A percentile compares a stretch with the other conserved stretches of the same genome.
These are phyloP conservation scores for Agrochola lota DNA, from an alignment of 2,888 invertebrate genomes.

Conservation along the genomic window DNA sequence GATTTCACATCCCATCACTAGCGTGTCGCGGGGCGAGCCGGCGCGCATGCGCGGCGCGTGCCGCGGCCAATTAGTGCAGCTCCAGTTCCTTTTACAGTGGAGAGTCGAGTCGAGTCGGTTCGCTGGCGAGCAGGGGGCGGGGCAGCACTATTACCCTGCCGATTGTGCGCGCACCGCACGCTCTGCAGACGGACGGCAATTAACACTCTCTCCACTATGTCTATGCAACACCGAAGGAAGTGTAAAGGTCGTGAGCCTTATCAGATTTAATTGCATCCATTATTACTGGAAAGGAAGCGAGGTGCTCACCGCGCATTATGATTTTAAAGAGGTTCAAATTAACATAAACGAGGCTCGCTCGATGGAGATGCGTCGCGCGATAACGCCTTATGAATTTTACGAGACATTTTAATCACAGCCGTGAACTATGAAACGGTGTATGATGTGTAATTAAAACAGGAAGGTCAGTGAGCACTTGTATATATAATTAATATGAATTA, in stretches of 20 bases:
- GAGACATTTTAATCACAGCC: conserved; percentile 88
- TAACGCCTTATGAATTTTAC: conserved; percentile 84
- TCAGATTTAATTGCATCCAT: conserved; percentile 88
- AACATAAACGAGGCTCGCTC: conserved; percentile 82
- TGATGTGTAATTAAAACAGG: conserved; percentile 86
- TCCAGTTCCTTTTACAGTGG: conserved; percentile 88
- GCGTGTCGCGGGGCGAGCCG: conserved; percentile 81
- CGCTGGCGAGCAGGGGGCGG: conserved; percentile 80
- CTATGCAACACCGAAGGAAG: conserved; percentile 80
- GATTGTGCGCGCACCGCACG: conserved; percentile 73
- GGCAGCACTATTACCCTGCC: conserved; percentile 77
- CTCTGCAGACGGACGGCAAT: conserved; percentile 72
- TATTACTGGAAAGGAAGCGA: conserved; percentile 84
- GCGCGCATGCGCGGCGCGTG: conserved; percentile 87
- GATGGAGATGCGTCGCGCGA: conserved; percentile 79
- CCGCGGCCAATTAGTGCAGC: conserved; percentile 89
- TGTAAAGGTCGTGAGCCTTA: conserved; percentile 88
- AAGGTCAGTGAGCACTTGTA: conserved; percentile 89
- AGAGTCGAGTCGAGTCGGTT: conserved; percentile 84
- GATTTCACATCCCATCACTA: conserved; percentile 89
- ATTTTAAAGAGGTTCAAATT: conserved; percentile 85
- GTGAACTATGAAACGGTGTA: conserved; percentile 88
- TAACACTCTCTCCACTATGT: conserved; percentile 82
- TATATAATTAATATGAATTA: conserved; percentile 88
- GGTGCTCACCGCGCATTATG: conserved; percentile 85